These are phyloP conservation scores for Ceryle rudis DNA, from an alignment of 2,797 vertebrate genomes.

Conservation along the genomic window DNA sequence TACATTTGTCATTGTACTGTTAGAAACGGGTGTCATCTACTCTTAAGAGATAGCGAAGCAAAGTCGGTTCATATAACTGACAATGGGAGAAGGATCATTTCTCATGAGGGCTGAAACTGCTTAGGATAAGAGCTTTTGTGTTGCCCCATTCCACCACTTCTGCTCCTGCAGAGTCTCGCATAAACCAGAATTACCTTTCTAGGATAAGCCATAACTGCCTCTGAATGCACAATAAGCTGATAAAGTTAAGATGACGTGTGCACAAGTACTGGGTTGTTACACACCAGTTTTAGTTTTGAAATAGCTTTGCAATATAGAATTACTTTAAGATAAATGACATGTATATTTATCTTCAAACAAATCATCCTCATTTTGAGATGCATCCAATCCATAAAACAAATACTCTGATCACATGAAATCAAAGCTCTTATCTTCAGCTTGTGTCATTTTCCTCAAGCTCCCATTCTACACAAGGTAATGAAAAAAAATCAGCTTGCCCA, in stretches of 20 bases:
- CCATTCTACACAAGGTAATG: background rate
- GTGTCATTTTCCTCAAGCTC: background rate
- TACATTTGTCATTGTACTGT: background rate
- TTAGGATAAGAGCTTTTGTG: slow-evolving; percentile 48
- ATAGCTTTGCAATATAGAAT: background rate
- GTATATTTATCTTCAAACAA: background rate
- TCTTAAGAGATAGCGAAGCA: slow-evolving; percentile 21
- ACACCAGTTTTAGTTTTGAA: background rate
- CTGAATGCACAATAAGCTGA: background rate
- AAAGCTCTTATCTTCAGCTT: slow-evolving; percentile 58
- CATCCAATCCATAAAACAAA: background rate
- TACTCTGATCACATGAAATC: background rate
- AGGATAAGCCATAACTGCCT: background rate
- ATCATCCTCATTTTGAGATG: background rate
- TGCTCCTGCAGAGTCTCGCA: background rate
- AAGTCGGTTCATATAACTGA: background rate
- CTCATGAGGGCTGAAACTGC: background rate
- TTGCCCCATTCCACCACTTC: background rate
- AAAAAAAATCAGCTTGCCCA: background rate
- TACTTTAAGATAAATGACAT: background rate
- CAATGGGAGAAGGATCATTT: background rate
- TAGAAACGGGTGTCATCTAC: slow-evolving; percentile 23
- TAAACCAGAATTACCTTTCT: background rate
- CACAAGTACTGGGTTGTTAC: background rate
- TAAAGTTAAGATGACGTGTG: background rate